Evolutionary conservation across 2,113 vertebrate species (phyloP), one percentile per base, ranked within the genome.

Genomic region (Cyanoliseus patagonus): DNA sequence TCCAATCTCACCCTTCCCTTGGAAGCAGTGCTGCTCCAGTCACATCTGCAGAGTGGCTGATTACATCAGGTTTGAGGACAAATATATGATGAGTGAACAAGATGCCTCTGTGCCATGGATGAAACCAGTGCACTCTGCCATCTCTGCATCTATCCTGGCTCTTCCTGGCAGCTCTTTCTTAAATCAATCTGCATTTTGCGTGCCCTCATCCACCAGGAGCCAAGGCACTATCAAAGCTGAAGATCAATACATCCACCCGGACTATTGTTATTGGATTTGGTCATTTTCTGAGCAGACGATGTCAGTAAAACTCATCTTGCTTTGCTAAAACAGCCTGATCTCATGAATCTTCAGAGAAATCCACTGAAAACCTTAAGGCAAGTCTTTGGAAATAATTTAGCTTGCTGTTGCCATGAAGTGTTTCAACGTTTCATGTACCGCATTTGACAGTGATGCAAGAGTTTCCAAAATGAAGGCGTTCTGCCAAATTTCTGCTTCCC

Each of bases 21-120:
- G 7, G 67, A 30, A 75, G 31, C 79, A 4, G 19, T 0, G 10
- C 6, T 44, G 51, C 67, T 63, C 37, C 3, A 1, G 24, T 37
- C 2, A 0, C 4, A 1, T 1, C 83, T 22, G 1, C 0, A 1
- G 12, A 5, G 1, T 0, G 20, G 27, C 3, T 5, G 59, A 27
- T 2, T 1, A 10, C 62, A 20, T 23, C 37, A 24, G 39, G 11
- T 49, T 70, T 27, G 57, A 75, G 57, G 57, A 51, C 62, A 82
- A 74, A 53, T 8, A 46, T 70, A n/a, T 92, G 76, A 63, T 5
- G 27, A 41, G 47, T 2, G 16, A 69, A 62, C 3, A 3, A 2
- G 51, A 31, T 69, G 53, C 68, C 73, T 86, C 61, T 59, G 57
- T 35, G 57, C n/a, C 20, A 6, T 35, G 33, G 57, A 35, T 24